Conservation (phyloP, 1,140 invertebrate genomes). For the Lepidurus apus region DNA sequence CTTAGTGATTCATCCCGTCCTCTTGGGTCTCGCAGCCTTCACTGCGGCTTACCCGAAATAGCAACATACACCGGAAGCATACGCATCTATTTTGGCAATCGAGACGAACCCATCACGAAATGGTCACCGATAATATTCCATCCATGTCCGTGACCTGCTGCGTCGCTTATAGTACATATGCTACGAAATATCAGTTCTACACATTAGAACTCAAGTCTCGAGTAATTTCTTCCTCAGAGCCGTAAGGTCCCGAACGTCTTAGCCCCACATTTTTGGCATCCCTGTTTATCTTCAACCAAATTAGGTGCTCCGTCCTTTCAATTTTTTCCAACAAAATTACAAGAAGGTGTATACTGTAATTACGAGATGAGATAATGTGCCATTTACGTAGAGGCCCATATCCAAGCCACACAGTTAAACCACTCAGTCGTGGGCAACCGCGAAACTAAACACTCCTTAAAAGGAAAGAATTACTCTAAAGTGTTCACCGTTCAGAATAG, state of each 20-base stretch:
- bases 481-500: constrained; percentile 17
- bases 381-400: background rate
- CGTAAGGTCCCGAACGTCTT: too few relatives aligned
- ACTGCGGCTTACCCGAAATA: background rate
- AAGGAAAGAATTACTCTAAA: background rate
- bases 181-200: background rate
- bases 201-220: background rate
- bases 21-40: constrained; percentile 1
- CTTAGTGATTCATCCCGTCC: background rate
- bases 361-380: too few relatives aligned
- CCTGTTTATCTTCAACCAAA: too few relatives aligned
- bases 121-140: background rate
- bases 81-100: constrained; percentile 10
- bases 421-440: background rate
- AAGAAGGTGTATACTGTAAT: too few relatives aligned
- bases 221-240: too few relatives aligned
- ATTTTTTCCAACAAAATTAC: too few relatives aligned
- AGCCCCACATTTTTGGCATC: too few relatives aligned
- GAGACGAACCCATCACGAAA: background rate
- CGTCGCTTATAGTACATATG: background rate
- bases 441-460: background rate
- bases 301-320: too few relatives aligned
- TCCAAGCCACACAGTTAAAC: background rate
- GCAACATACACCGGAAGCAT: constrained; percentile 12
- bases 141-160: background rate